phyloP scores from a whole-genome alignment of 1,140 invertebrate species.

The Cyclargus thomasi region DNA sequence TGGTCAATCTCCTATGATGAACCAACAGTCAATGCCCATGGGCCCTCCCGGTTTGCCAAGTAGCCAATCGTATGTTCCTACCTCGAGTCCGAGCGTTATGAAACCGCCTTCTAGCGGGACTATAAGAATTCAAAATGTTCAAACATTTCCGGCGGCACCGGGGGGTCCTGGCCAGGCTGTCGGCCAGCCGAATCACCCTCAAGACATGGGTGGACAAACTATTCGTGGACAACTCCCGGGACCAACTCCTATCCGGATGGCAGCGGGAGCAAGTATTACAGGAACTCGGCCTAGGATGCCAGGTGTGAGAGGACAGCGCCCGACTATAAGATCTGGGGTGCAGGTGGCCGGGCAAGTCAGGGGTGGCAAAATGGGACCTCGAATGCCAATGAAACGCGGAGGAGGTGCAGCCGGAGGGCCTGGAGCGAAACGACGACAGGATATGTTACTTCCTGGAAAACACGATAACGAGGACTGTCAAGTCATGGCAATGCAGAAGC shows the following conservation, averaged over 20 bases:
- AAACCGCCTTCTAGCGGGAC: slow-evolving; percentile 42
- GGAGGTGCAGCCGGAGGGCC: slow-evolving; percentile 36
- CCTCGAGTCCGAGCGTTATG: slow-evolving; percentile 49
- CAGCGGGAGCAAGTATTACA: slow-evolving; percentile 40
- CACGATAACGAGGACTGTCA: slow-evolving; percentile 73
- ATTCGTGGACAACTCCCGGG: slow-evolving; percentile 42
- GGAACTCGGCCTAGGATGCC: slow-evolving; percentile 51
- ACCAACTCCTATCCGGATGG: slow-evolving; percentile 53
- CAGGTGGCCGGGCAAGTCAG: slow-evolving; percentile 61
- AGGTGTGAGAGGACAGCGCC: slow-evolving; percentile 42
- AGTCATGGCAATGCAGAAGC: slow-evolving; percentile 82
- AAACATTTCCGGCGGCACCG: slow-evolving; percentile 58
- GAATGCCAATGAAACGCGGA: slow-evolving; percentile 65
- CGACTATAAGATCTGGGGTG: slow-evolving; percentile 53
- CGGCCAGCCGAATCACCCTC: slow-evolving; percentile 27
- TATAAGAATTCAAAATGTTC: slow-evolving; percentile 62
- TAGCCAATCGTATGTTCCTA: slow-evolving; percentile 41
- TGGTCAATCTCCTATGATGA: slow-evolving; percentile 48
- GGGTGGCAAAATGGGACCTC: slow-evolving; percentile 41
- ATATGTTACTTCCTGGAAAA: slow-evolving; percentile 68
- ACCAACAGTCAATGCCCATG: slow-evolving; percentile 46
- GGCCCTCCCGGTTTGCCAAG: slow-evolving; percentile 49
- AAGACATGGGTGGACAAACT: slow-evolving; percentile 33
- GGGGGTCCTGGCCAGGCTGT: slow-evolving; percentile 19
- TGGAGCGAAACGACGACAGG: slow-evolving; percentile 51